A percentile compares a stretch with the other conserved stretches of the same genome.
phyloP scores from a whole-genome alignment of 2,888 invertebrate genomes.

The Lutraria lutraria region DNA sequence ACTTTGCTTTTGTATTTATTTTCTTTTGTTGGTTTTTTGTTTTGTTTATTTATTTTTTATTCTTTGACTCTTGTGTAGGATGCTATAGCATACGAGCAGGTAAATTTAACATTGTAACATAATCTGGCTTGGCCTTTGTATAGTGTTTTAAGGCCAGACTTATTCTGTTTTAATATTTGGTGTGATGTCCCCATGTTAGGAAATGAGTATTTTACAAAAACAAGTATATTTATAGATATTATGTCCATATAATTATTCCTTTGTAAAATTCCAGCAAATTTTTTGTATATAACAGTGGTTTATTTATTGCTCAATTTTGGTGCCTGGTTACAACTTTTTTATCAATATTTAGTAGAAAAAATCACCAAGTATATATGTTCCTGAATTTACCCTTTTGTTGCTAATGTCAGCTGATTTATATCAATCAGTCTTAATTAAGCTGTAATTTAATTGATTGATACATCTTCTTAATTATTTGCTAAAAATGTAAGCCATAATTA shows the following conservation, averaged over 20 bases:
- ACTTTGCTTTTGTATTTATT: background rate
- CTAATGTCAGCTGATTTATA: background rate
- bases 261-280: background rate
- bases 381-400: background rate
- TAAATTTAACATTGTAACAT: slow-evolving; percentile 34
- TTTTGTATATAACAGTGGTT: background rate
- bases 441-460: background rate
- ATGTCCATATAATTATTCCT: background rate
- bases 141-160: slow-evolving; percentile 25
- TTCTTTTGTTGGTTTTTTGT: background rate
- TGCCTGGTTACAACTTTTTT: background rate
- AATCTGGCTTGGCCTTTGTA: slow-evolving; percentile 33
- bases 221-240: background rate
- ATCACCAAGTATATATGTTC: background rate
- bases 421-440: background rate
- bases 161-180: slow-evolving; percentile 20
- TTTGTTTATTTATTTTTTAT: background rate
- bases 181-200: slow-evolving; percentile 9
- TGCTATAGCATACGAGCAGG: slow-evolving; percentile 61
- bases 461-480: background rate
- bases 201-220: background rate
- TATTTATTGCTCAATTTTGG: background rate
- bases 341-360: background rate
- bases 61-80: slow-evolving; percentile 45
- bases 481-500: too few species aligned